Conservation (phyloP, 2,888 invertebrate species). For the Automeris io region DNA sequence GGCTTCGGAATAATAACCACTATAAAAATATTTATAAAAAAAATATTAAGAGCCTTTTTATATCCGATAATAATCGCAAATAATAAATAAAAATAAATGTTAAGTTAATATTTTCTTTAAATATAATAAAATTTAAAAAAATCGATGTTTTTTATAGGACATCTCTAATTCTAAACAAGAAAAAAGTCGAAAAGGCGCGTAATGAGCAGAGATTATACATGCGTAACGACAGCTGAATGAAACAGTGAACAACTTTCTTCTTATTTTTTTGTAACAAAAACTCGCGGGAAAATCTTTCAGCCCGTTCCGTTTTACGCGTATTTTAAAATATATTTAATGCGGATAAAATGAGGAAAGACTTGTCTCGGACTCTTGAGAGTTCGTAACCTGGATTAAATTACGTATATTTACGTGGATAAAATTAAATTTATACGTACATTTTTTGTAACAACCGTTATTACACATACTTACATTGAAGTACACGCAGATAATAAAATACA, state of each 20-base stretch:
- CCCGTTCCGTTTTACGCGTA: constrained; percentile 8
- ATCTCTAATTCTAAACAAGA: too few relatives aligned
- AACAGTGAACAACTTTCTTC: constrained; percentile 6
- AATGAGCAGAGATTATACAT: constrained; percentile 49
- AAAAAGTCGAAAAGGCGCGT: constrained; percentile 21
- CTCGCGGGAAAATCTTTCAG: not conserved
- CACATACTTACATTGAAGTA: too few relatives aligned
- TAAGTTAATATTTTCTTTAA: too few relatives aligned
- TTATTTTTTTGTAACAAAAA: constrained; percentile 4
- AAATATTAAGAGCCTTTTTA: too few relatives aligned
- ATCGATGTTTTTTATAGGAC: too few relatives aligned
- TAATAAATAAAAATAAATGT: too few relatives aligned
- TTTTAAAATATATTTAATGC: constrained; percentile 8
- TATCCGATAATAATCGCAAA: too few relatives aligned
- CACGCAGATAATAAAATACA: too few relatives aligned
- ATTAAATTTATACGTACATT: not conserved
- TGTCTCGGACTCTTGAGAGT: not conserved
- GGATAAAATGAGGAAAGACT: constrained; percentile 3
- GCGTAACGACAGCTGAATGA: constrained; percentile 37
- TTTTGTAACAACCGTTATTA: too few relatives aligned
- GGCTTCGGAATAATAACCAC: too few relatives aligned
- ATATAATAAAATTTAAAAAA: too few relatives aligned
- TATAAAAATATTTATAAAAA: too few relatives aligned
- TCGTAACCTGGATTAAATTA: constrained; percentile 1
- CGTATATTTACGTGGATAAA: constrained; percentile 1